A percentile compares a stretch with the other conserved stretches of the same genome.
Evolutionary conservation across 2,113 vertebrate genomes (phyloP).

Genomic region (Aegotheles bennettii): DNA sequence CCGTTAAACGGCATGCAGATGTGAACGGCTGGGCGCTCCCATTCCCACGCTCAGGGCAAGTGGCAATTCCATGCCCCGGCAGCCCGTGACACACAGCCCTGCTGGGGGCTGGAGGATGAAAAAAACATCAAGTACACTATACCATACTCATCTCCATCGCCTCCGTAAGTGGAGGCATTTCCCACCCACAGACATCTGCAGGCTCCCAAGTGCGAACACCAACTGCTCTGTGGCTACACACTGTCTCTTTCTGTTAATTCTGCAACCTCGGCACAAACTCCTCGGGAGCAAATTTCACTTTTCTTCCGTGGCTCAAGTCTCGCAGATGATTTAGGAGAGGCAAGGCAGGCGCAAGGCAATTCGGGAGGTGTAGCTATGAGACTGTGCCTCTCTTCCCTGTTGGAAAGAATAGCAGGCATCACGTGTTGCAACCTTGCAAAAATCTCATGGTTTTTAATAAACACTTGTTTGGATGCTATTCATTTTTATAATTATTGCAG

Average conservation of each 20-base stretch:
- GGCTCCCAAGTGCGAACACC: slow-evolving; percentile 69
- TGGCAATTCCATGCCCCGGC: slow-evolving; percentile 85
- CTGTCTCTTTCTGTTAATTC: slow-evolving; percentile 65
- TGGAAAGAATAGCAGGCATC: not conserved
- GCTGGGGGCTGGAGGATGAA: slow-evolving; percentile 76
- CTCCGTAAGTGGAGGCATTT: slow-evolving; percentile 90
- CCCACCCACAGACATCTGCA: slow-evolving; percentile 78
- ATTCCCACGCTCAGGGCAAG: slow-evolving; percentile 98
- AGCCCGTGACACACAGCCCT: slow-evolving; percentile 91
- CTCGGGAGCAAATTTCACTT: slow-evolving; percentile 41
- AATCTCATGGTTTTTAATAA: not conserved
- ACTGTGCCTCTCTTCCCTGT: not conserved
- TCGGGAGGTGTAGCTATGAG: not conserved
- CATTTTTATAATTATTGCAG: not conserved
- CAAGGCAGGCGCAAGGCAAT: not conserved
- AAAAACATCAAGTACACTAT: slow-evolving; percentile 86
- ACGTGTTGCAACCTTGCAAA: not conserved
- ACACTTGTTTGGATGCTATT: not conserved
- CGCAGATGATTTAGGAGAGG: slow-evolving; percentile 4
- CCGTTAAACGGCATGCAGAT: slow-evolving; percentile 93
- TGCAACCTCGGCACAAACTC: slow-evolving; percentile 50
- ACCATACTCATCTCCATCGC: slow-evolving; percentile 91
- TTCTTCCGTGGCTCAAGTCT: slow-evolving; percentile 17
- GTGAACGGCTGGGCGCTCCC: slow-evolving; percentile 94
- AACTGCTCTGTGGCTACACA: slow-evolving; percentile 56